Base-by-base conservation (phyloP, 2,113 vertebrate species). In the Pseudorectes ferrugineus region DNA sequence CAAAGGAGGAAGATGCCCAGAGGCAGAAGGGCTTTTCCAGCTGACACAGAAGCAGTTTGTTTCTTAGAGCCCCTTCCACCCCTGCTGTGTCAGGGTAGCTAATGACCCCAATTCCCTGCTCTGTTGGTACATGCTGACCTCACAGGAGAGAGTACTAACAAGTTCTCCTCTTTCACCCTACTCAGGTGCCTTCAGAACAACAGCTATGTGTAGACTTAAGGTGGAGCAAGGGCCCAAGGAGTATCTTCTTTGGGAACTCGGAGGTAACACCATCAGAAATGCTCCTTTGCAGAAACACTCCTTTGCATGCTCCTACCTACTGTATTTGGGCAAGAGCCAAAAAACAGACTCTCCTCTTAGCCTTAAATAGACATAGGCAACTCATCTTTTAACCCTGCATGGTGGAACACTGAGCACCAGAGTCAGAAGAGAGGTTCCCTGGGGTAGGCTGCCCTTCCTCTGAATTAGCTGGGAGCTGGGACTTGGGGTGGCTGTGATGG, bases 1-100 rank as follows among this genome's bases (percentile, higher is more conserved):
- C 63, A 96, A 92, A 95, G 75, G 46, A 81, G 75, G 65, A 94
- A 26, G 68, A 93, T 3, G 28, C 59, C 82, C 63, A 95, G 73
- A 91, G 72, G 93, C 88, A 93, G 58, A 83, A 93, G 93, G 62
- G 52, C 67, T 94, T 91, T 95, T 72, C 55, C 71, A 95, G 70
- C 73, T 89, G 63, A 92, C 74, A 92, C 43, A 54, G 77, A 83
- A 79, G 51, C 71, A 63, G 35, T 9, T n/a, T 87, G 59, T 79
- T 93, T 88, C 82, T 75, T 85, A 76, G 57, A 92, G 49, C 25
- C 71, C 88, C 88, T 83, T 85, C 84, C 77, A 92, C 77, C 36
- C 88, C 77, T 89, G 86, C 81, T 88, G 65, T 75, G 67, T 74
- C 88, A 77, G 10, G 38, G 74, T 33, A 89, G 68, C 83, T 89